Conservation (phyloP, 1,140 invertebrate species). For the Halyomorpha halys region DNA sequence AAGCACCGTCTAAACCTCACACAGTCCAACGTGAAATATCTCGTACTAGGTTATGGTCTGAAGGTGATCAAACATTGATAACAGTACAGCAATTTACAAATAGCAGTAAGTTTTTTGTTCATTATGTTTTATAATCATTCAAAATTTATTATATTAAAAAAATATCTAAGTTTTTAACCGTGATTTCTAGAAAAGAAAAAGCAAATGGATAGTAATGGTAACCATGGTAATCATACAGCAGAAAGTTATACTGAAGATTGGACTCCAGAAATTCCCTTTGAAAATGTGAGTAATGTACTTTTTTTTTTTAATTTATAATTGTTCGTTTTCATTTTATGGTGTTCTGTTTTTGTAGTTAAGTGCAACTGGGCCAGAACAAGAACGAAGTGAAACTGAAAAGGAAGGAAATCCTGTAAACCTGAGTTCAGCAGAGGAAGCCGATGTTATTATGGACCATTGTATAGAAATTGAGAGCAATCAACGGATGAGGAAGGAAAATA, state of each 20-base stretch:
- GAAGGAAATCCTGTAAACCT: constrained; percentile 28
- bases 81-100: constrained; percentile 20
- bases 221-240: constrained; percentile 29
- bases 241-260: constrained; percentile 53
- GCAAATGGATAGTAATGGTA: constrained; percentile 29
- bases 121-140: background rate
- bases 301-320: too few species aligned
- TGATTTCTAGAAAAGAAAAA: constrained; percentile 22
- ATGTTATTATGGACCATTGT: constrained; percentile 76
- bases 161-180: constrained; percentile 11
- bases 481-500: constrained; percentile 75
- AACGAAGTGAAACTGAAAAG: constrained; percentile 31
- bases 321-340: background rate
- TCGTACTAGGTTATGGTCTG: constrained; percentile 34
- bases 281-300: constrained; percentile 53
- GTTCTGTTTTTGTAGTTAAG: constrained; percentile 37
- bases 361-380: constrained; percentile 40
- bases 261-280: constrained; percentile 84
- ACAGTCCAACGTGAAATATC: constrained; percentile 26
- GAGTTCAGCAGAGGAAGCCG: constrained; percentile 53
- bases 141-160: background rate
- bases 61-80: constrained; percentile 31
- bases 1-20: constrained; percentile 52
- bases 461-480: constrained; percentile 91
- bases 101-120: constrained; percentile 1